Base-by-base conservation (phyloP, 2,113 vertebrate species). In the Festucalex cinctus region DNA sequence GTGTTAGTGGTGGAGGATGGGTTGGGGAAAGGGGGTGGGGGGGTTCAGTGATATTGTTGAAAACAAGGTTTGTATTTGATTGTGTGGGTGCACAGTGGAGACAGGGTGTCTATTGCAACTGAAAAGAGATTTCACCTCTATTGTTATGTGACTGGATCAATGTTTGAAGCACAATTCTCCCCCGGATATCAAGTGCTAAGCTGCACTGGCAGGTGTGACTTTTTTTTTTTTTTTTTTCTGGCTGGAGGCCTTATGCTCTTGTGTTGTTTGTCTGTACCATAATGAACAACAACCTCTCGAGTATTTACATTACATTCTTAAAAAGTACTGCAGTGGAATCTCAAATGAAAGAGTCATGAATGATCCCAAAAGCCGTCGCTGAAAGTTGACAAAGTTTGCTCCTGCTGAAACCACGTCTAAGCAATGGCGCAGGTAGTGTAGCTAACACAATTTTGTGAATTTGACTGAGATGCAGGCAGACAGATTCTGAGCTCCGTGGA, bases 41-140 rank as follows among this genome's bases (percentile, higher is more conserved):
- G 2, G 39, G 16, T 19, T 46, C 68, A 67, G 65, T n/a, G 71
- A 80, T 74, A 71, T 78, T 82, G 84, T 76, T 68, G 70, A 86
- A 88, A 88, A 88, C 82, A 83, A 85, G 83, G 76, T 83, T 82
- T 85, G 75, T 87, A 83, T 84, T 85, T 86, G 86, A 88, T 88
- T 82, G 81, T 83, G 72, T 73, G 26, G 74, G 75, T 70, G 75
- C 74, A 48, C 72, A 36, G 73, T 74, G 69, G 69, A 80, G 80
- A 75, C 83, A 75, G 76, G 77, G 76, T 63, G 71, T 79, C 75
- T 88, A 79, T 82, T 75, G 71, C 68, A 61, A 69, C 70, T 67
- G 69, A 77, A 63, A 76, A 77, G 73, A 74, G 82, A 84, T 87
- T 83, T 84, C 66, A 78, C 79, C 78, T 77, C 75, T 32, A 74